Base-by-base conservation (phyloP, 2,113 vertebrate species). In the Amphiprion ocellaris region DNA sequence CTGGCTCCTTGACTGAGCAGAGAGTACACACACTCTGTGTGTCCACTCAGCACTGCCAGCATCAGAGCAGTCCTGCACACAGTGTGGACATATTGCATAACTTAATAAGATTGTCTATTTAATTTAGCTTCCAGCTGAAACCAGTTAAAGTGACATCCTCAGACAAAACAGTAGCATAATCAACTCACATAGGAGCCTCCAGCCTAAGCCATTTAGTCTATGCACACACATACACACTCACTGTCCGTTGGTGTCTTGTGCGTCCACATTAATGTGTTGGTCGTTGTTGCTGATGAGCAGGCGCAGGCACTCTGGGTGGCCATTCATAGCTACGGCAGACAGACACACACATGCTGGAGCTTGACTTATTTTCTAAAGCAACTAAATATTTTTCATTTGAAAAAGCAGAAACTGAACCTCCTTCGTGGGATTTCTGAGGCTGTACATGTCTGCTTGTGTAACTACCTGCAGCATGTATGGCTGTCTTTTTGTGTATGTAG, bases 11-110 rank as follows among this genome's bases (percentile, higher is more conserved):
- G 97, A 89, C 97, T 97, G 63, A 99, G 95, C 65, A 99, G 92
- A 50, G 96, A 96, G 92, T 97, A 98, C 49, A 97, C 98, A 58
- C 98, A 99, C 86, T 99, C 97, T 0, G 96, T 97, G 94, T 99
- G 97, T 83, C 97, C 97, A 0, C 97, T 99, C 79, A 99, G 96
- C 83, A 99, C 97, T n/a, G 98, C 97, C 69, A 99, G 61, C 98
- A 99, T 99, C 90, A 99, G 90, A 69, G 98, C 96, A 68, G 97
- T 99, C 92, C 98, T 99, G 84, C 0, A 53, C 19, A 78, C 63
- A 61, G 63, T 5, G 33, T 23, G 23, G n/a, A 69, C 64, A 77
- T 11, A 47, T 30, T 23, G 33, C 4, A 21, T 14, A 71, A 55
- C 63, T 63, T 19, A 56, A 24, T 9, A 53, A 70, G 14, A 56